These are phyloP conservation scores for Polylopha cassiicola DNA, from an alignment of 2,888 invertebrate species.

Conservation along the genomic window DNA sequence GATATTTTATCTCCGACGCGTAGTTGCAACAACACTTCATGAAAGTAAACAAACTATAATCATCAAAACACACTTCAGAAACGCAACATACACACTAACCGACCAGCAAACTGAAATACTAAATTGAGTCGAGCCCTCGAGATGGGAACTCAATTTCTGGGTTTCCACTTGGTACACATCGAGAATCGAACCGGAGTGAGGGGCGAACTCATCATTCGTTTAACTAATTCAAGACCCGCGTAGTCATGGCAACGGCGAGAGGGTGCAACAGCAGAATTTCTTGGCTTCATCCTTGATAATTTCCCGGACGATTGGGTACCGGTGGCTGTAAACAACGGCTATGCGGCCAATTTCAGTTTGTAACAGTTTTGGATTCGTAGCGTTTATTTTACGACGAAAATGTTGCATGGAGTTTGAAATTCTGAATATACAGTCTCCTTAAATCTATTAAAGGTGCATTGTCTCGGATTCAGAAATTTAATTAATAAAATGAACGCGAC, in stretches of 20 bases:
- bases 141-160: slow-evolving; percentile 18
- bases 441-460: too few relatives aligned
- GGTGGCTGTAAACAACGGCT: slow-evolving; percentile 48
- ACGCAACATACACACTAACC: slow-evolving; percentile 3
- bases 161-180: slow-evolving; percentile 21
- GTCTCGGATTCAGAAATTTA: too few relatives aligned
- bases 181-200: slow-evolving; percentile 30
- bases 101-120: slow-evolving; percentile 7
- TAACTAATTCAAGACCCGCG: slow-evolving; percentile 62
- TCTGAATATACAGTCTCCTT: too few relatives aligned
- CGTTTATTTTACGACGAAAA: slow-evolving; percentile 6
- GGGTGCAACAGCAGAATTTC: slow-evolving; percentile 43
- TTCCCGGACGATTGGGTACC: slow-evolving; percentile 58
- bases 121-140: slow-evolving; percentile 10
- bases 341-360: slow-evolving; percentile 55
- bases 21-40: too few relatives aligned
- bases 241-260: slow-evolving; percentile 54
- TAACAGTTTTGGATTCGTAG: slow-evolving; percentile 26
- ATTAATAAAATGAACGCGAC: too few relatives aligned
- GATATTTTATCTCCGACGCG: too few relatives aligned
- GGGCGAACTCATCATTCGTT: slow-evolving; percentile 60
- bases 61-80: too few relatives aligned
- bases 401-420: too few relatives aligned
- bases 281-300: slow-evolving; percentile 49
- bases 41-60: too few relatives aligned